Conservation (phyloP, 2,797 vertebrate species). For the Anas acuta region DNA sequence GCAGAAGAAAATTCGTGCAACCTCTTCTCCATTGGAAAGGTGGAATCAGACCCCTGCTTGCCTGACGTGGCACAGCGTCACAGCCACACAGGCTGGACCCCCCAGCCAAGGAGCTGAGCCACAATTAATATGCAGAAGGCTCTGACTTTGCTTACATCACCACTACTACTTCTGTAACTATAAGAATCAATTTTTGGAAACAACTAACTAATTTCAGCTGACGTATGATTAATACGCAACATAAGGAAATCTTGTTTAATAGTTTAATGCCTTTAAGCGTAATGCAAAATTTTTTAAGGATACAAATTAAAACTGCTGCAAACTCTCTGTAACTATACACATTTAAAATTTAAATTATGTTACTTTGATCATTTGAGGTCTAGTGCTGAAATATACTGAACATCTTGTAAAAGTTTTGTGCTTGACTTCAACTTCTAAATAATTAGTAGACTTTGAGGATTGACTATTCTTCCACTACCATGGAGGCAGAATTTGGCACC, state of each 20-base stretch:
- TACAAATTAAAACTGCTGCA: background rate
- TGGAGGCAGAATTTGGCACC: background rate
- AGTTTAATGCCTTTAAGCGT: constrained; percentile 14
- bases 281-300: constrained; percentile 18
- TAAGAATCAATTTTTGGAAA: constrained; percentile 17
- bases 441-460: background rate
- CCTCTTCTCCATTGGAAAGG: background rate
- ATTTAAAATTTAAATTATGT: background rate
- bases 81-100: background rate
- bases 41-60: background rate
- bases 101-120: background rate
- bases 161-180: background rate
- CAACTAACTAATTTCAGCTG: background rate
- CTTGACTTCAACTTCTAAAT: background rate
- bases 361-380: background rate
- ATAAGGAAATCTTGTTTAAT: background rate
- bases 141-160: background rate
- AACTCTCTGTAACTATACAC: background rate
- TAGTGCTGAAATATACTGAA: background rate
- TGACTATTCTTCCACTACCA: background rate
- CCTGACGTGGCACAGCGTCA: accelerated
- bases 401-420: background rate
- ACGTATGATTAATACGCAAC: background rate
- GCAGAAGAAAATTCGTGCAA: background rate
- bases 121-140: background rate